Evolutionary conservation across 23 tunicate genomes (phyloP).

Genomic region (Oikopleura vanhoeffeni): DNA sequence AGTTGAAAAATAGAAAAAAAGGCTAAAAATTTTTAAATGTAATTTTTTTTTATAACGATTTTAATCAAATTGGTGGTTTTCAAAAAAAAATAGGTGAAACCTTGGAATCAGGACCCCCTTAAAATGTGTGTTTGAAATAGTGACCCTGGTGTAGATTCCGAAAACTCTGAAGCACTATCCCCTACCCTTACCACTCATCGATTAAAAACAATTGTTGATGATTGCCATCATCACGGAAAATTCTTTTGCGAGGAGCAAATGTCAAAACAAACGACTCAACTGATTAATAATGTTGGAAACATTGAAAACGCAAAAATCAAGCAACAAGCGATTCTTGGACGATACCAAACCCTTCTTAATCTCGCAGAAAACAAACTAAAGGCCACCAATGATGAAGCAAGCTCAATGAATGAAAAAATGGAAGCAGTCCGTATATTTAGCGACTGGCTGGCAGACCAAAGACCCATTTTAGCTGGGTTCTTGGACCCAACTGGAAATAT

Average conservation of each 20-base stretch:
- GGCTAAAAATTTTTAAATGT: too few relatives aligned
- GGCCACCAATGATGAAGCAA: neutral
- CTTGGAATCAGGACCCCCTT: too few relatives aligned
- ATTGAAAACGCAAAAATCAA: neutral
- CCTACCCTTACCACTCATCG: neutral
- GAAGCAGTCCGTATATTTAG: neutral
- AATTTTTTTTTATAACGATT: too few relatives aligned
- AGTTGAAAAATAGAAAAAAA: too few relatives aligned
- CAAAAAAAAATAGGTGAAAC: too few relatives aligned
- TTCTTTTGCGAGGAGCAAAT: neutral
- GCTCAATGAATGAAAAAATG: neutral
- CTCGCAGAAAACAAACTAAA: neutral
- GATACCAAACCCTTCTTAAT: neutral
- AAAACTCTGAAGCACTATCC: neutral
- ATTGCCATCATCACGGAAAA: neutral
- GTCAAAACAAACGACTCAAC: neutral
- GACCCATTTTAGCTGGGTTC: neutral
- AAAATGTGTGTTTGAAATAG: too few relatives aligned
- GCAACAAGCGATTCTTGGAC: neutral
- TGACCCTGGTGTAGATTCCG: too few relatives aligned
- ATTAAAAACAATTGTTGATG: neutral
- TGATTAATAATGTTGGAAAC: neutral
- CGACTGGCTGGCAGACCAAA: neutral
- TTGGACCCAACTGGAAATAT: neutral
- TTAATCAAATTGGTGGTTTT: too few relatives aligned